Evolutionary conservation across 2,113 vertebrate species (phyloP), one percentile per base, ranked within the genome.

Genomic region (Oostethus manadensis): DNA sequence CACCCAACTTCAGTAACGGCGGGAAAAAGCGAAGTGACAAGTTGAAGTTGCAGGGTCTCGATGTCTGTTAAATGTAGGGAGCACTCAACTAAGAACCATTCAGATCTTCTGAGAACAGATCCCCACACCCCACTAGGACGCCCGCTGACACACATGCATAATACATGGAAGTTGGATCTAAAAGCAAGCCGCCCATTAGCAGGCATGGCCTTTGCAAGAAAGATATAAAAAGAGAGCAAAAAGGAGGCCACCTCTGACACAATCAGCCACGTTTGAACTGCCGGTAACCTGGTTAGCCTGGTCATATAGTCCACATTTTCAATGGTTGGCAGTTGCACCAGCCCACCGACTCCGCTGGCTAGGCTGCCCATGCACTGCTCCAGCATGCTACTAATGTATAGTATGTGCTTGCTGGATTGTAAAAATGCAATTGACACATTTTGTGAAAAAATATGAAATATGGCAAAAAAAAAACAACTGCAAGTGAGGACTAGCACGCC

Each of bases 111-210:
- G 87, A 79, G 78, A 87, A 88, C 78, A 76, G 82, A 80, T 79
- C 78, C 70, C 64, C 61, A 74, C 68, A 60, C 79, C 68, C 82
- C 79, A 88, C 89, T 86, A 87, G 80, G 74, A 86, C 81, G 69
- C 78, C 77, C 74, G 77, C 80, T 79, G 83, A 84, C 44, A 76
- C 66, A 70, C 84, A 84, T 89, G 81, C 84, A 89, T 90, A 86
- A 90, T 89, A 85, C 84, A 89, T 90, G 71, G 76, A 21, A 65
- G 74, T 74, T 83, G 79, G 69, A 84, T 79, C 83, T 86, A 79
- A 84, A 85, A 87, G 85, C 79, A 76, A 73, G 80, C 63, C 68
- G 69, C 71, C 84, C 88, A 89, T 88, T 88, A 88, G 76, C 62
- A 72, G 56, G 57, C 60, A 55, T 48, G 67, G 64, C 58, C 62